Evolutionary conservation across 1,140 invertebrate species (phyloP).

Genomic region (Cardiocondyla obscurior): DNA sequence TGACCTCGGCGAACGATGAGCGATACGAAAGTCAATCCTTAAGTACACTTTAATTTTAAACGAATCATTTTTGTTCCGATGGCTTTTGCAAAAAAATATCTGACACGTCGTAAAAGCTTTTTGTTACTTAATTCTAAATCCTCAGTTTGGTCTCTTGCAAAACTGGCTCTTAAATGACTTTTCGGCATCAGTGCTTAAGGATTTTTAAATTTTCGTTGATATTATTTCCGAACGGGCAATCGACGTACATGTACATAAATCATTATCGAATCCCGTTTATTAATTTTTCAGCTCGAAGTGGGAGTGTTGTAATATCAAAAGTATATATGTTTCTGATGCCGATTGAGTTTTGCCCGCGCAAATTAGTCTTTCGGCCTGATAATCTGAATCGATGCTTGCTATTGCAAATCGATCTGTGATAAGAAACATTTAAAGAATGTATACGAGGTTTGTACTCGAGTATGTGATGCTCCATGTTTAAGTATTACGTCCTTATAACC

Average conservation of each 20-base stretch:
- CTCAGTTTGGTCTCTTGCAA: neutral
- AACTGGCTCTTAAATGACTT: neutral
- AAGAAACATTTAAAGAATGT: neutral
- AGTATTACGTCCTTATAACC: neutral
- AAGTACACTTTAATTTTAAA: neutral
- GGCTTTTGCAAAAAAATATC: no score
- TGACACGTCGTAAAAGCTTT: neutral
- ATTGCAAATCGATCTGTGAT: conserved; percentile 10
- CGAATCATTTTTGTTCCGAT: neutral
- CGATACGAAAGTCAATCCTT: neutral
- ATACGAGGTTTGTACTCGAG: neutral
- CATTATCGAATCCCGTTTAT: neutral
- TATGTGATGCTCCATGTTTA: neutral
- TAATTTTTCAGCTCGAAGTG: neutral
- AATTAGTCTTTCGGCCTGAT: neutral
- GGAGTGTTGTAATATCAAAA: neutral
- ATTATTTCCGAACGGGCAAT: neutral
- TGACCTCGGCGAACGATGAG: neutral
- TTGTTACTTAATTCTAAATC: neutral
- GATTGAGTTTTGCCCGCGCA: neutral
- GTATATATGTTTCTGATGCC: neutral
- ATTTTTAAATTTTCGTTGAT: neutral
- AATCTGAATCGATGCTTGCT: conserved; percentile 19
- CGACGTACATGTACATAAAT: neutral
- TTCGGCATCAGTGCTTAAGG: neutral